Evolutionary conservation across 2,888 invertebrate species (phyloP), one percentile per base, ranked within the genome.

Genomic region (Teleogryllus oceanicus): DNA sequence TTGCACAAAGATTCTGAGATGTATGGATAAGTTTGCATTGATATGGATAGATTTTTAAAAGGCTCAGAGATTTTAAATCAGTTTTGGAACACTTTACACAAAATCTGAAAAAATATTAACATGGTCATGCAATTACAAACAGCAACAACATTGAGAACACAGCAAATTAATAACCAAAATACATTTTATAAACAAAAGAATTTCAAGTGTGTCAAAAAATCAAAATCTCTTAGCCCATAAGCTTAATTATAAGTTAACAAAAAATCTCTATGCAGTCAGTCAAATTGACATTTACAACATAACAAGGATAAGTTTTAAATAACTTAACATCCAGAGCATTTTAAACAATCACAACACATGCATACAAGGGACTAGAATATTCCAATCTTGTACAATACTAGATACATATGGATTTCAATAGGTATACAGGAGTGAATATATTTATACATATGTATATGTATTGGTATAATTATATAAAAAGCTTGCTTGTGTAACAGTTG

Each of bases 381-480:
- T 18, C n/a, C 62, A 62, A 62, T 62, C 13, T 62, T 62, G 62
- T 62, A 62, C 62, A 62, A 62, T 62, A 62, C 62, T 18, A 62
- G 62, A 62, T 62, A 62, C 13, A n/a, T n/a, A 62, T 62, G 16
- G 62, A 18, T 62, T 62, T 62, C 13, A 62, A 18, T 62, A 18
- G 13, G 16, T 62, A 18, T 62, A 18, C 62, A 62, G n/a, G n/a
- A 62, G 62, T 13, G 62, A 18, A n/a, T 18, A 62, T 62, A n/a
- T 62, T 8, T 62, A 62, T 62, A 37, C 37, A 37, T 62, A 62
- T n/a, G 62, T 62, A 62, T 62, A 62, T 18, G n/a, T 62, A 62
- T 13, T 62, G n/a, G 62, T 62, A 62, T 62, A 62, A 62, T 62
- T 62, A 62, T 62, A 62, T 62, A 62, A 62, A 62, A 62, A 62